Percentiles rank a stretch among this genome's conserved stretches.
phyloP scores from a whole-genome alignment of 2,113 vertebrate genomes.

The Amphiprion percula region DNA sequence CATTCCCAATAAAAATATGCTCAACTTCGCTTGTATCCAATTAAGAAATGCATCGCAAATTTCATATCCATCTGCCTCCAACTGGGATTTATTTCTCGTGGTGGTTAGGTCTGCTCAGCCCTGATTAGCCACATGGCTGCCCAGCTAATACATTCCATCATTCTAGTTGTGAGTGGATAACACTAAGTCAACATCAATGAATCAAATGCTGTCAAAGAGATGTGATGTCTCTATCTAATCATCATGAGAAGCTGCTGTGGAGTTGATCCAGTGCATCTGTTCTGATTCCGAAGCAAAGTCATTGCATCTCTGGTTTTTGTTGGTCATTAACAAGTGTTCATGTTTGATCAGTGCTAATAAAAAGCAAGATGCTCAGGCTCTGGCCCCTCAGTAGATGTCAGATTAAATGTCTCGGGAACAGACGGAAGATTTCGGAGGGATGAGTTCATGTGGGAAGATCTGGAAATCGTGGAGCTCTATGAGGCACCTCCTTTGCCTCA shows the following conservation, averaged over 20 bases:
- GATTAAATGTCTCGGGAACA: conserved; percentile 56
- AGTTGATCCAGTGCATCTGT: conserved; percentile 60
- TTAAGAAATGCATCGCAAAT: conserved; percentile 62
- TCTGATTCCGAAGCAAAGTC: conserved; percentile 47
- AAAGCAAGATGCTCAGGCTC: conserved; percentile 58
- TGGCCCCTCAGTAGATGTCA: conserved; percentile 53
- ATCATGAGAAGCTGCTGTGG: conserved; percentile 53
- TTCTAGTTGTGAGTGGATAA: conserved; percentile 59
- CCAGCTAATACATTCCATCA: conserved; percentile 67
- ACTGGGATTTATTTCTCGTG: conserved; percentile 54
- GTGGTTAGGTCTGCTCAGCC: conserved; percentile 35
- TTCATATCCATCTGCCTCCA: conserved; percentile 61
- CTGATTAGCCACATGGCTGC: conserved; percentile 65
- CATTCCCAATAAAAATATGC: conserved; percentile 62
- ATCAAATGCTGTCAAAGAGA: conserved; percentile 64
- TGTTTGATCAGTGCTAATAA: conserved; percentile 73
- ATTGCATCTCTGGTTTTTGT: conserved; percentile 56
- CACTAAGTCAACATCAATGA: conserved; percentile 67
- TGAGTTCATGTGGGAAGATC: conserved; percentile 71
- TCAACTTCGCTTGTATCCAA: conserved; percentile 60
- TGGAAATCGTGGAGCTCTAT: conserved; percentile 29
- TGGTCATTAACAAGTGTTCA: conserved; percentile 68
- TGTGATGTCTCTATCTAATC: conserved; percentile 66
- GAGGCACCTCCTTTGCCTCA: conserved; percentile 40
- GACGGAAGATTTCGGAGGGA: conserved; percentile 48